Conservation (phyloP, 2,113 vertebrate genomes). For the Albula glossodonta region DNA sequence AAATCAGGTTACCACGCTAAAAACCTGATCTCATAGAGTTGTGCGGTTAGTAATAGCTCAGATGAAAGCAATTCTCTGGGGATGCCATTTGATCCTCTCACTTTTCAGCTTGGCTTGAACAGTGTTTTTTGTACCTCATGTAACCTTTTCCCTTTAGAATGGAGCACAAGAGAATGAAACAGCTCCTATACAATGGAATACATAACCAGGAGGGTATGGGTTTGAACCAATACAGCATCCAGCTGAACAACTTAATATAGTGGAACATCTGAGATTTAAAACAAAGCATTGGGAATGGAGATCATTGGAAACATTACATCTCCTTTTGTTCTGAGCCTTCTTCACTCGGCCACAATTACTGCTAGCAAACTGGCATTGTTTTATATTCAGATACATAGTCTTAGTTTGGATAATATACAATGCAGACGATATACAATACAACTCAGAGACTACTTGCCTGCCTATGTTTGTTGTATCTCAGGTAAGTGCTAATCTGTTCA, state of each 20-base stretch:
- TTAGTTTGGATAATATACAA: no score
- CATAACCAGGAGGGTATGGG: not conserved
- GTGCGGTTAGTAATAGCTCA: not conserved
- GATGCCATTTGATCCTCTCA: not conserved
- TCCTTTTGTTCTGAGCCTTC: no score
- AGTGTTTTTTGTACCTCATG: not conserved
- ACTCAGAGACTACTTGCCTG: no score
- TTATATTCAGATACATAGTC: no score
- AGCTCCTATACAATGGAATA: not conserved
- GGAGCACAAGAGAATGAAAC: not conserved
- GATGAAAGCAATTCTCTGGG: not conserved
- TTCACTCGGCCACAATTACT: no score
- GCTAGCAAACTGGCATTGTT: no score
- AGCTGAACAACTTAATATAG: not conserved
- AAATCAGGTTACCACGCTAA: not conserved
- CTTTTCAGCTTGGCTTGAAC: not conserved
- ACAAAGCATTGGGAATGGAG: not conserved
- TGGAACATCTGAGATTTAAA: not conserved
- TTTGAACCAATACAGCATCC: not conserved
- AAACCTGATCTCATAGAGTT: not conserved
- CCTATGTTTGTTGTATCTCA: no score
- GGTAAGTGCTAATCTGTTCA: no score
- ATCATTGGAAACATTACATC: not conserved
- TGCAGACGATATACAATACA: no score
- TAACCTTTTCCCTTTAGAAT: not conserved